A percentile compares a stretch with the other conserved stretches of the same genome.
phyloP scores from a whole-genome alignment of 2,797 vertebrate species.

The Chloroceryle inda region DNA sequence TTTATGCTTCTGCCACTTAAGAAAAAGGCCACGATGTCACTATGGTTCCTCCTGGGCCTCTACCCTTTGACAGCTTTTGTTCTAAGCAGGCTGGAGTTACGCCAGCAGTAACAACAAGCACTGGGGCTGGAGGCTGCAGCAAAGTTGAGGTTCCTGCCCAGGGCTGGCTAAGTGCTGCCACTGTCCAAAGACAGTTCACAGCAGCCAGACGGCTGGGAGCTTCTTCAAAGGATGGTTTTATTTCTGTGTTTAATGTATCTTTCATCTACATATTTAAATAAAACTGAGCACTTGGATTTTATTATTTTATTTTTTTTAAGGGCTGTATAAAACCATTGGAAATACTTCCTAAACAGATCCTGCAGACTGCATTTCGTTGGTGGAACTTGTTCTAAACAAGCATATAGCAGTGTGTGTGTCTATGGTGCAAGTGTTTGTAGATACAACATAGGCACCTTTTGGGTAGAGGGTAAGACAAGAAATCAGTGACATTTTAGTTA shows the following conservation, averaged over 20 bases:
- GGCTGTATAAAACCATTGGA: neutral
- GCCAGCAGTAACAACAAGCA: neutral
- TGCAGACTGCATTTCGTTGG: neutral
- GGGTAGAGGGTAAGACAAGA: neutral
- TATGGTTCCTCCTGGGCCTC: neutral
- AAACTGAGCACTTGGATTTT: neutral
- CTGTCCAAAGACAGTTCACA: neutral
- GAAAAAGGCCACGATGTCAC: slow-evolving; percentile 6
- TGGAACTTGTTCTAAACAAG: neutral
- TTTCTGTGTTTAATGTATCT: neutral
- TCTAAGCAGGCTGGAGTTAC: slow-evolving; percentile 21
- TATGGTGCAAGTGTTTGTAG: neutral
- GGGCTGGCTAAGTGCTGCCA: neutral
- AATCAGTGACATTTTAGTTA: neutral
- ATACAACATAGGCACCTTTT: neutral
- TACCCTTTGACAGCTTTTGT: neutral
- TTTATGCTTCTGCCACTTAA: neutral
- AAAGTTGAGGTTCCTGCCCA: neutral
- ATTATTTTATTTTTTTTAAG: neutral
- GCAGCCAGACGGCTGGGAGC: neutral
- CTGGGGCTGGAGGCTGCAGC: neutral
- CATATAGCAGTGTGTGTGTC: fast-evolving
- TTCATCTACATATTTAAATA: neutral
- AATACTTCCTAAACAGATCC: neutral
- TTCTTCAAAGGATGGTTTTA: neutral